Base-by-base conservation (phyloP, 2,113 vertebrate genomes). In the Varanus komodoensis region DNA sequence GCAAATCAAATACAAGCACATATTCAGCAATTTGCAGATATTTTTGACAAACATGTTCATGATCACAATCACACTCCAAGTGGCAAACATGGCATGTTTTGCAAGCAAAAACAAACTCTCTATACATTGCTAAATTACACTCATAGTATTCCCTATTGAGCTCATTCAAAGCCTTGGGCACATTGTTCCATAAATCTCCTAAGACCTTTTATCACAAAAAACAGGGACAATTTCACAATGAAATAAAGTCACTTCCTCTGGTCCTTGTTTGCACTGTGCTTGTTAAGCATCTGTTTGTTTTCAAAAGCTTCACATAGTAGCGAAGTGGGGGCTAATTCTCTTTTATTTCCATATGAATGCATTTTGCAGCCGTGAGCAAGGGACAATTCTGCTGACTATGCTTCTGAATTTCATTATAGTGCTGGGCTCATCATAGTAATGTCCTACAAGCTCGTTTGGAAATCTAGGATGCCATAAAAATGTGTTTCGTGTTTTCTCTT, bases 371-470 rank as follows among this genome's bases (percentile, higher is more conserved):
- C 73, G 14, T 19, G 74, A 89, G 17, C 2, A 79, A 44, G 12
- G 71, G 2, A 81, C 0, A 23, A 34, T 68, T 79, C 29, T 92
- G 38, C 7, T 93, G 44, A 69, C 32, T 0, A 0, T 23, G 5
- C 29, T 91, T 80, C 64, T 91, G 19, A 29, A 87, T 93, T 87
- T 88, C 88, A 90, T 87, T 89, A 81, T 85, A 92, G 90, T 52
- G 44, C 50, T 90, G 52, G 27, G 67, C 78, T 14, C 3, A 32
- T 90, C 17, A 34, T 83, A 32, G 6, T 94, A 86, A 50, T 78
- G 67, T 82, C 29, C 71, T 44, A 73, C n/a, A 25, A 52, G 61
- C 57, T 54, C 32, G 14, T 84, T 29, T 77, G 44, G 23, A 68
- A 77, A 71, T 57, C 82, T 54, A 14, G 5, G 11, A 50, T 74